These are phyloP conservation scores for Pituophis catenifer DNA, from an alignment of 2,113 vertebrate genomes.

Conservation along the genomic window DNA sequence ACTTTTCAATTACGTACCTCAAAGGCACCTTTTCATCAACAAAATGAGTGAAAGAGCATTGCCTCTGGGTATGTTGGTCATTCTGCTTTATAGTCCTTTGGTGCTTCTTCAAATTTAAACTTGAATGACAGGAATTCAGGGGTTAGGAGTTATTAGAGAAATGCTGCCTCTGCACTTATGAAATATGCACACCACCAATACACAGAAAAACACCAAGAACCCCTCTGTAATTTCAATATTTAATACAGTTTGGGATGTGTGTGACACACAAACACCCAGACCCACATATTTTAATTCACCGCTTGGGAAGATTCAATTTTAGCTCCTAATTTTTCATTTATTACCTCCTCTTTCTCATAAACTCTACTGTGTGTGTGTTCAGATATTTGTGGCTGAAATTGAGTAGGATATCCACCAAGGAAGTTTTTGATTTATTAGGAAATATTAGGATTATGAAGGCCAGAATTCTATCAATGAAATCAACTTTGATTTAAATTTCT, in stretches of 20 bases:
- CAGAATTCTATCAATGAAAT: not conserved
- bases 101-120: constrained; percentile 66
- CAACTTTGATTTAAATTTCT: constrained; percentile 34
- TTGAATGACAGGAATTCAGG: constrained; percentile 62
- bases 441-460: constrained; percentile 3
- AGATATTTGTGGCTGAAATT: constrained; percentile 26
- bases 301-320: constrained; percentile 69
- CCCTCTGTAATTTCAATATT: constrained; percentile 70
- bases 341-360: constrained; percentile 58
- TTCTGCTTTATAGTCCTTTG: constrained; percentile 57
- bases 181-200: constrained; percentile 68
- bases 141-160: constrained; percentile 70
- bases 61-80: constrained; percentile 33
- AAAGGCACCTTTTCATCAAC: constrained; percentile 61
- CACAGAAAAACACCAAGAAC: constrained; percentile 59
- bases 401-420: constrained; percentile 14
- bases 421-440: constrained; percentile 39
- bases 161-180: constrained; percentile 65
- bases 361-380: constrained; percentile 48
- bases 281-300: constrained; percentile 70
- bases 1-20: constrained; percentile 69
- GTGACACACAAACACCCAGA: constrained; percentile 27
- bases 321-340: constrained; percentile 68
- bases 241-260: constrained; percentile 65
- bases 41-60: constrained; percentile 58